A percentile compares a stretch with the other conserved stretches of the same genome.
Conservation (phyloP, 2,888 invertebrate genomes). For the Cephonodes hylas region DNA sequence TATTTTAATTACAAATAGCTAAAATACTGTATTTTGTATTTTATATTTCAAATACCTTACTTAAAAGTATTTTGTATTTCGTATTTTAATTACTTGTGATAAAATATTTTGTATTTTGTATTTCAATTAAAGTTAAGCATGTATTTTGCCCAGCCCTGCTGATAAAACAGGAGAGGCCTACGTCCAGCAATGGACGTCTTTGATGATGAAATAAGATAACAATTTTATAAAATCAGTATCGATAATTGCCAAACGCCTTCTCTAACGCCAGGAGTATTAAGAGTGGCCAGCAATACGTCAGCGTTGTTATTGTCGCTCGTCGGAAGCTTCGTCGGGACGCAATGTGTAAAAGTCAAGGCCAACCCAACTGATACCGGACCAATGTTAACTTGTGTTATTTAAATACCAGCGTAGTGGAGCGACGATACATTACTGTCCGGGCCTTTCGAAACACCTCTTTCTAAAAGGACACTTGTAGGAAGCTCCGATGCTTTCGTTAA, state of each 20-base stretch:
- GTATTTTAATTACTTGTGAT: too few relatives aligned
- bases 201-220: too few relatives aligned
- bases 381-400: slow-evolving; percentile 81
- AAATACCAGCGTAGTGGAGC: slow-evolving; percentile 68
- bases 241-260: background rate
- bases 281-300: slow-evolving; percentile 6
- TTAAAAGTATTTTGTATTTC: too few relatives aligned
- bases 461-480: slow-evolving; percentile 46
- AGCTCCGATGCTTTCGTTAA: slow-evolving; percentile 14
- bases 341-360: slow-evolving; percentile 76
- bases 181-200: too few relatives aligned
- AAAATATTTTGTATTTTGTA: too few relatives aligned
- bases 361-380: slow-evolving; percentile 63
- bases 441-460: slow-evolving; percentile 75
- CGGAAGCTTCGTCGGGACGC: slow-evolving; percentile 65
- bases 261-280: background rate
- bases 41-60: too few relatives aligned
- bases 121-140: too few relatives aligned
- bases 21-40: too few relatives aligned
- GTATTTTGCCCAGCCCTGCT: too few relatives aligned
- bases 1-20: too few relatives aligned
- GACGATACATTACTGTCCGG: slow-evolving; percentile 48
- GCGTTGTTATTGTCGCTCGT: slow-evolving; percentile 51
- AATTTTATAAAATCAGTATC: background rate
- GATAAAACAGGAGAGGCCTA: too few relatives aligned